Conservation (phyloP, 2,888 invertebrate genomes). For the Phalangium opilio region DNA sequence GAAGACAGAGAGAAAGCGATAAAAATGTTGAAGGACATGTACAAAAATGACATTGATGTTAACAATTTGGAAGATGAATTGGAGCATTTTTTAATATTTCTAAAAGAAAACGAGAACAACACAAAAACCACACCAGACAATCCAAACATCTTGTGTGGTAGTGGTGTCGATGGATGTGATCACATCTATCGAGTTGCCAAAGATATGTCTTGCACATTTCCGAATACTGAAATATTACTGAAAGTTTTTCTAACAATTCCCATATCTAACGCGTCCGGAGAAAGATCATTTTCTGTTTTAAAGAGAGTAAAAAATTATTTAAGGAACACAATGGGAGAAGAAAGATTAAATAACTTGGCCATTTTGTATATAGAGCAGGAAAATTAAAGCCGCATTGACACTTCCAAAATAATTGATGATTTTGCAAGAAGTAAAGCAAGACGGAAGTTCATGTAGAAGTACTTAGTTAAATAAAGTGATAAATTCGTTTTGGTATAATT, state of each 20-base stretch:
- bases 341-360: not conserved
- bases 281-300: not conserved
- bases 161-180: no score
- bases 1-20: not conserved
- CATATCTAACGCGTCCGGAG: not conserved
- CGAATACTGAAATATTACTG: not conserved
- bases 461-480: no score
- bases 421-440: not conserved
- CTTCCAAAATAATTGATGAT: not conserved
- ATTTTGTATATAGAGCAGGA: not conserved
- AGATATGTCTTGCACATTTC: slow-evolving; percentile 11
- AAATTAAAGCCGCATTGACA: not conserved
- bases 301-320: not conserved
- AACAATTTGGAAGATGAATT: not conserved
- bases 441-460: no score
- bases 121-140: no score
- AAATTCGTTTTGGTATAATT: no score
- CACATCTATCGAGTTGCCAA: no score
- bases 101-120: not conserved
- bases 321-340: not conserved
- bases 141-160: no score
- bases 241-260: not conserved
- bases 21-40: not conserved
- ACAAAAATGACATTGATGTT: not conserved
- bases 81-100: not conserved